Evolutionary conservation across 2,797 vertebrate species (phyloP), one percentile per base, ranked within the genome.

Genomic region (Rhincodon typus): DNA sequence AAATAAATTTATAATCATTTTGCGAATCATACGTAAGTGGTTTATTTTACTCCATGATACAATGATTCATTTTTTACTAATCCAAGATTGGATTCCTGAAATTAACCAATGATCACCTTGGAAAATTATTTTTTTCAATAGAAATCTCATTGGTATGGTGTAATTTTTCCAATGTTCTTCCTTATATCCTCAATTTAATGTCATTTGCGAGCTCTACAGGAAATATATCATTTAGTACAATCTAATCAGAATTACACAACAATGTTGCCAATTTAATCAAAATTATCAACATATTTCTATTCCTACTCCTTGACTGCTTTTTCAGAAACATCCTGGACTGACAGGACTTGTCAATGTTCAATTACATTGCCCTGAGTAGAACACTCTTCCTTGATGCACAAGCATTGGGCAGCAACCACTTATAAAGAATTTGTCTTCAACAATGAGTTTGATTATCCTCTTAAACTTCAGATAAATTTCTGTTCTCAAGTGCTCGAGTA

Each of bases 361-460:
- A 87, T 50, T 27, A 87, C 25, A 87, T 87, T 53, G 21, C 84
- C 42, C 21, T 46, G 23, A 50, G 38, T 30, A 87, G 42, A 50
- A 53, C 46, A 1, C 27, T 50, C 10, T 25, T 53, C 34, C 19
- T 3, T 53, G 23, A 50, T 84, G 27, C 46, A 53, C 2, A 79
- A 87, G 84, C 42, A 87, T 87, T 87, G 50, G 46, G 46, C 84
- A 87, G 23, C 21, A 53, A 27, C 27, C 21, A 53, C 27, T 50
- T 87, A 7, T 21, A 50, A 2, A 50, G 38, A 87, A 53, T 25
- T 50, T 27, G 3, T 53, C 53, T 87, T 53, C 25, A 87, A 50
- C 50, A 50, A 53, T 87, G 46, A 87, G 79, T 84, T 84, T 84
- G 79, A 84, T 84, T 79, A 79, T 34, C 74, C 74, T 79, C 74